Base-by-base conservation (phyloP, 1,140 invertebrate species). In the Nomia melanderi region DNA sequence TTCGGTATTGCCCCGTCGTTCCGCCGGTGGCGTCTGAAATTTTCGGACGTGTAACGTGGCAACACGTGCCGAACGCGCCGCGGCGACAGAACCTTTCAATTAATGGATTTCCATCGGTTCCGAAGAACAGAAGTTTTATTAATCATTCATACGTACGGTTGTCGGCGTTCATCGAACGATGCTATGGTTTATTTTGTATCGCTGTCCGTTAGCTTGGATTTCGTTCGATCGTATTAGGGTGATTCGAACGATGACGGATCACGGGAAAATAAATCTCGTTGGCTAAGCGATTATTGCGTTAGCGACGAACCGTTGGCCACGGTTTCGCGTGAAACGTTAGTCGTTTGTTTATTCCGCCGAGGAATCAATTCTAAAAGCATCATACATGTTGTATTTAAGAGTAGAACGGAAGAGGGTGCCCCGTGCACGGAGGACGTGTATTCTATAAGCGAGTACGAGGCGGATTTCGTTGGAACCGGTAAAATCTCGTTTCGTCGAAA, bases 71-170 rank as follows among this genome's bases (percentile, higher is more conserved):
- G 59, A 63, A n/a, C n/a, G n/a, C n/a, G n/a, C n/a, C n/a, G n/a
- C n/a, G n/a, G n/a, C n/a, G n/a, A n/a, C n/a, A n/a, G n/a, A n/a
- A n/a, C n/a, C n/a, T 66, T 67, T 31, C 33, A 33, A 47, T 57
- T 47, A 59, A 67, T 67, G 41, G 53, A 75, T 67, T 44, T 33
- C n/a, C 27, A 67, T 67, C 27, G 56, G n/a, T 33, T 56, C 25
- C 44, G 27, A 54, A 12, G 12, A 36, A 23, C 53, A 33, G 27
- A 57, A 57, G 41, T 67, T 66, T 29, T 6, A 74, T 25, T 9
- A 36, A 14, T 9, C 33, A 74, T 74, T n/a, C 14, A 36, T 56
- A 50, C 12, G 33, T n/a, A 56, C 53, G 31, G 41, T 44, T n/a
- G n/a, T n/a, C n/a, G n/a, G 29, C 6, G 23, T 64, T 29, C 5